These are phyloP conservation scores for Heterotilapia buettikoferi DNA, from an alignment of 2,113 vertebrate genomes.

Conservation along the genomic window DNA sequence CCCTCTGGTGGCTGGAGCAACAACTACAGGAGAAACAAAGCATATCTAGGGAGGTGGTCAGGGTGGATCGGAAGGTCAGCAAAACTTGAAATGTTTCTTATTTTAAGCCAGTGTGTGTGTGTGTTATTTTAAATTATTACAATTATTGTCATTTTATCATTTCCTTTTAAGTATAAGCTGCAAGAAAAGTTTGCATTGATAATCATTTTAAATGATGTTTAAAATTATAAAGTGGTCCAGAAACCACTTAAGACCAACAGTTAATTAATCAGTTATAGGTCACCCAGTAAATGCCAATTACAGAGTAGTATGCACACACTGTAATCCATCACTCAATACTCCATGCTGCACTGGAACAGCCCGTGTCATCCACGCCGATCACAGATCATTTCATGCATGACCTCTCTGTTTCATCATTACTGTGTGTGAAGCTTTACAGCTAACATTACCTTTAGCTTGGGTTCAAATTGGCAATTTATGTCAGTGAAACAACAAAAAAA, in stretches of 20 bases:
- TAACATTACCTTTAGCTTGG: neutral
- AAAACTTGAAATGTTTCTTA: neutral
- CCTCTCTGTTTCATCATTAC: neutral
- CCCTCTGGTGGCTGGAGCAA: neutral
- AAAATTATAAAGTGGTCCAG: neutral
- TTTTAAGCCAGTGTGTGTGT: neutral
- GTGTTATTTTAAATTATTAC: neutral
- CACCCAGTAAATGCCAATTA: neutral
- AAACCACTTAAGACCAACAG: neutral
- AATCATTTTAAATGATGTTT: neutral
- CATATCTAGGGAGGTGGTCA: neutral
- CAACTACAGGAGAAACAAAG: neutral
- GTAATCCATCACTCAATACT: neutral
- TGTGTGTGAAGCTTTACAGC: neutral
- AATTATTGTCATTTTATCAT: neutral
- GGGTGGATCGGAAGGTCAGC: neutral
- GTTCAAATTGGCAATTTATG: neutral
- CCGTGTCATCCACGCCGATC: neutral
- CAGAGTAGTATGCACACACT: neutral
- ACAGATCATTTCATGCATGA: constrained; percentile 12
- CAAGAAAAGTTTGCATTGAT: neutral
- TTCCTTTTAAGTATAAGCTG: neutral
- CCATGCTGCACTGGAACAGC: neutral
- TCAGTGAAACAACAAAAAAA: neutral
- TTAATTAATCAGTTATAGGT: neutral